A percentile compares a stretch with the other conserved stretches of the same genome.
Evolutionary conservation across 2,113 vertebrate genomes (phyloP).

Genomic region (Acanthisitta chloris): DNA sequence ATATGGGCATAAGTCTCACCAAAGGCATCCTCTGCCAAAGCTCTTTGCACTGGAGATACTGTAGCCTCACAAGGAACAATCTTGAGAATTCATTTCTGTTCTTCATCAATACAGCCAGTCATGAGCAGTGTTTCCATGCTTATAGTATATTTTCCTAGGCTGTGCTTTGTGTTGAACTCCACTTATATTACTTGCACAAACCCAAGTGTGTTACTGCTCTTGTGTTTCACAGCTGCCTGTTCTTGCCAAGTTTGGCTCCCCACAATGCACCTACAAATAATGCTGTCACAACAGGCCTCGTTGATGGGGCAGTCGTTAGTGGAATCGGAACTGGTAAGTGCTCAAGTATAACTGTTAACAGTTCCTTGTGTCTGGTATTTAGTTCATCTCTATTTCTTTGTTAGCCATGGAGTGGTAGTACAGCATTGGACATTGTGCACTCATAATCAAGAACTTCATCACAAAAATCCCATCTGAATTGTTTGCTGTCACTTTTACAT

Average conservation of each 20-base stretch:
- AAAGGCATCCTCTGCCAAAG: neutral
- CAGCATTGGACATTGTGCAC: fast-evolving
- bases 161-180: neutral
- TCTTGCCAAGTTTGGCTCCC: conserved; percentile 94
- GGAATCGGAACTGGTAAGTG: conserved; percentile 91
- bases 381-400: neutral
- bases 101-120: neutral
- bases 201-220: neutral
- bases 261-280: conserved; percentile 92
- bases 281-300: conserved; percentile 85
- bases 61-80: neutral
- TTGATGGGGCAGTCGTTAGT: conserved; percentile 90
- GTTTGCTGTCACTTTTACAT: neutral
- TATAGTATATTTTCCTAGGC: neutral
- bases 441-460: neutral
- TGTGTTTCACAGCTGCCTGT: conserved; percentile 84
- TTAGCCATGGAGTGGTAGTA: neutral
- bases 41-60: neutral
- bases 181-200: neutral
- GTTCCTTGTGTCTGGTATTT: neutral
- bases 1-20: fast-evolving
- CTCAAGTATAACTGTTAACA: neutral
- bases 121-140: neutral
- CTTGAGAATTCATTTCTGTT: neutral
- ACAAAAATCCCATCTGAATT: neutral